Conservation (phyloP, 2,797 vertebrate species). For the Danio kyathit region DNA sequence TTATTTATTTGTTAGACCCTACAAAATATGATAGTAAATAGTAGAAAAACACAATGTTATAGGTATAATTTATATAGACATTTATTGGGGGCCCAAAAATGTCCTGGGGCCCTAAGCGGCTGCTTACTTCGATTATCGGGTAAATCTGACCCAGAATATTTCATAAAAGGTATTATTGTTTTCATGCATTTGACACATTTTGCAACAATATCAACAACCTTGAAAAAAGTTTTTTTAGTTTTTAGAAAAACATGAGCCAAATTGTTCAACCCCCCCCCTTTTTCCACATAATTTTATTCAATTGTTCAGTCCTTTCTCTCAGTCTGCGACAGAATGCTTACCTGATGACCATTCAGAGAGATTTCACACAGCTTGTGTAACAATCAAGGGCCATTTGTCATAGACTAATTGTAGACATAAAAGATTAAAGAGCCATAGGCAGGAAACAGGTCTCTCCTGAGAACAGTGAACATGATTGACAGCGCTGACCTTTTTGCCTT, state of each 20-base stretch:
- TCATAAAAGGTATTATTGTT: neutral
- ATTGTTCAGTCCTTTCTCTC: neutral
- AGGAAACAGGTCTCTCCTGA: neutral
- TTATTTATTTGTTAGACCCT: too few species aligned
- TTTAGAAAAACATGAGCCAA: neutral
- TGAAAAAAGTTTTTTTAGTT: neutral
- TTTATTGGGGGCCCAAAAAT: too few species aligned
- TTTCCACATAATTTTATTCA: neutral
- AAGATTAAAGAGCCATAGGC: conserved; percentile 3
- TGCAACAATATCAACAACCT: neutral
- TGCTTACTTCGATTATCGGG: too few species aligned
- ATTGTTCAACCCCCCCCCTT: neutral
- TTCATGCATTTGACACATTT: neutral
- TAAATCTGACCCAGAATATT: neutral
- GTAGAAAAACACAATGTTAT: too few species aligned
- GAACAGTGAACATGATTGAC: conserved; percentile 12
- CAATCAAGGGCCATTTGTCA: neutral
- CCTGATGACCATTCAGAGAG: neutral
- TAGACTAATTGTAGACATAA: conserved; percentile 16
- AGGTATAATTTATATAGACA: too few species aligned
- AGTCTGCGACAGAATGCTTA: neutral
- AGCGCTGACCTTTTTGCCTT: conserved; percentile 17
- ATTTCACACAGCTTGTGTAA: conserved; percentile 8
- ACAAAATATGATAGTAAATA: too few species aligned
- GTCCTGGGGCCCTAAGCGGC: too few species aligned